Conservation (phyloP, 2,888 invertebrate genomes). For the Hirtodrosophila trivittata region DNA sequence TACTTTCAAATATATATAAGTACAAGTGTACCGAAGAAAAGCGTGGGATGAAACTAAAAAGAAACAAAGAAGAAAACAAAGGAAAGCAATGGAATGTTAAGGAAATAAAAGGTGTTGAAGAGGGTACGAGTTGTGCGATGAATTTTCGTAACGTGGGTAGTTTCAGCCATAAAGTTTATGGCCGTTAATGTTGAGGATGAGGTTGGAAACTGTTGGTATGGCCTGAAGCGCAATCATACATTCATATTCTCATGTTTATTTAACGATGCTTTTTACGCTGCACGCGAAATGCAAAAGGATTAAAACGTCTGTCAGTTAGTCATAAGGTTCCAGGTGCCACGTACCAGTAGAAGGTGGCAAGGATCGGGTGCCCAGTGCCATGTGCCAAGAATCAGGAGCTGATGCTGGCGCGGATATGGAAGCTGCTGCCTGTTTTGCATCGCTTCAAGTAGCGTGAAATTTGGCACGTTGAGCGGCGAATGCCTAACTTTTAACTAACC, state of each 20-base stretch:
- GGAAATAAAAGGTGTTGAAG: too few species aligned
- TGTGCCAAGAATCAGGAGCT: too few species aligned
- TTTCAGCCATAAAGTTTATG: constrained; percentile 52
- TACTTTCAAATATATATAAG: too few species aligned
- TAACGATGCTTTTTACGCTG: constrained; percentile 77
- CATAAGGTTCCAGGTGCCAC: constrained; percentile 2
- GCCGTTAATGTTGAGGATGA: constrained; percentile 30
- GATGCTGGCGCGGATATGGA: not conserved
- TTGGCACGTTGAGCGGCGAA: constrained; percentile 68
- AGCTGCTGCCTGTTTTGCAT: constrained; percentile 4
- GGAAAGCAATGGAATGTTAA: not conserved
- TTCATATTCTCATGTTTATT: constrained; percentile 78
- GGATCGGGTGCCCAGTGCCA: not conserved
- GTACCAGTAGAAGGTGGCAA: constrained; percentile 16
- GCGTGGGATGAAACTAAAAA: constrained; percentile 34
- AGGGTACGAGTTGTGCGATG: not conserved
- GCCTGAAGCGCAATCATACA: constrained; percentile 58
- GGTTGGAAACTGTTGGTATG: constrained; percentile 9
- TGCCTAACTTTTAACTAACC: constrained; percentile 59
- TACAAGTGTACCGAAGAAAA: constrained; percentile 23
- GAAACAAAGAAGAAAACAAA: constrained; percentile 14
- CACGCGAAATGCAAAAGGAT: constrained; percentile 72
- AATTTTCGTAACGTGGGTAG: constrained; percentile 34
- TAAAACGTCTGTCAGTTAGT: constrained; percentile 54
- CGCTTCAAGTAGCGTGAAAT: constrained; percentile 69